These are phyloP conservation scores for Chloropsis cyanopogon DNA, from an alignment of 2,113 vertebrate genomes.

Conservation along the genomic window DNA sequence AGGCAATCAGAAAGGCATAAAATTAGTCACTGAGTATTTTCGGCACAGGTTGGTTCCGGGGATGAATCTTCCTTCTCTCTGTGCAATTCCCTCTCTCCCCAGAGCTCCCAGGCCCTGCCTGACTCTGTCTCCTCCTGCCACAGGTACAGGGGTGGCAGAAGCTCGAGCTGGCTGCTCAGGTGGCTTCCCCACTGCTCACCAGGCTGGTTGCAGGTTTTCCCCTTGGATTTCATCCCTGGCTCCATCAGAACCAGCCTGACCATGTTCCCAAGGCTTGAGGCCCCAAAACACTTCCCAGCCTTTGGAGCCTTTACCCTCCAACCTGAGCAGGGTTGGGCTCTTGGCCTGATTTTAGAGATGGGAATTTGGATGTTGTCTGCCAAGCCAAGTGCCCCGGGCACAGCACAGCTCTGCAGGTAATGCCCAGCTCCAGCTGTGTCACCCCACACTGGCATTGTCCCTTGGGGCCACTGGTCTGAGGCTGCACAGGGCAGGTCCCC, in stretches of 20 bases:
- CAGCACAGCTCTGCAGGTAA: not conserved
- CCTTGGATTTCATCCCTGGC: not conserved
- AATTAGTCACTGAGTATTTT: slow-evolving; percentile 35
- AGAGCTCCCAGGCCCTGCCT: not conserved
- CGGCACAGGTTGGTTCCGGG: not conserved
- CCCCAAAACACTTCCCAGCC: not conserved
- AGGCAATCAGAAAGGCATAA: not conserved
- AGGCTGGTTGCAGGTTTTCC: not conserved
- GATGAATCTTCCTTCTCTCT: not conserved
- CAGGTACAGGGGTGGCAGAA: not conserved
- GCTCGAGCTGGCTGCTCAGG: fast-evolving
- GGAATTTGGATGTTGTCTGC: not conserved
- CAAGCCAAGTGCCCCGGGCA: not conserved
- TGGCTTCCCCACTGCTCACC: not conserved
- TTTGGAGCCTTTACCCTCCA: not conserved
- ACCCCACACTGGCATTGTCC: fast-evolving
- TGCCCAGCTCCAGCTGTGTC: not conserved
- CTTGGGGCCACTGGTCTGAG: not conserved
- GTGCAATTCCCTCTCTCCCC: not conserved
- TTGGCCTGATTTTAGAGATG: not conserved
- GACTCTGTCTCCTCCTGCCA: not conserved
- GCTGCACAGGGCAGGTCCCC: not conserved
- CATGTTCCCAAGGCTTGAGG: not conserved
- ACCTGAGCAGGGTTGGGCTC: not conserved
- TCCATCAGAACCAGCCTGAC: not conserved